These are phyloP conservation scores for Dioctria linearis DNA, from an alignment of 2,888 invertebrate species.

Conservation along the genomic window DNA sequence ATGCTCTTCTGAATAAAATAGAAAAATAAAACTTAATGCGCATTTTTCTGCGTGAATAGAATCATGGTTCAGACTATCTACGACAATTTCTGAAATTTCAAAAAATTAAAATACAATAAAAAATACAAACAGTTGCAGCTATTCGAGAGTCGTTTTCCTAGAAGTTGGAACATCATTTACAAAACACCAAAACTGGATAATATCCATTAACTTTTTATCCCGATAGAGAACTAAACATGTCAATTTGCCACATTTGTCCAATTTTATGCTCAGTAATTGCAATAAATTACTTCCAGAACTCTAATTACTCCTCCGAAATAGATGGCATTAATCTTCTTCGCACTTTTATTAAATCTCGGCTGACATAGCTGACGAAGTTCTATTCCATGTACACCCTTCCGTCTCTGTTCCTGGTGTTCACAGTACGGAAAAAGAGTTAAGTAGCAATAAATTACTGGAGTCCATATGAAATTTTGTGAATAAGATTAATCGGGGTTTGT, in stretches of 20 bases:
- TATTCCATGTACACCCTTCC: not conserved
- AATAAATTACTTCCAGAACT: constrained; percentile 49
- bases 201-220: no score
- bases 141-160: no score
- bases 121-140: no score
- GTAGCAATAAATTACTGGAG: not conserved
- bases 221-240: not conserved
- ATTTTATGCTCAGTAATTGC: constrained; percentile 44
- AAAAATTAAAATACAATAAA: no score
- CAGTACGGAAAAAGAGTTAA: constrained; percentile 15
- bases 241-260: constrained; percentile 47
- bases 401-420: not conserved
- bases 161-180: no score
- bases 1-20: no score
- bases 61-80: no score
- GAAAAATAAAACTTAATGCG: no score
- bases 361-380: not conserved
- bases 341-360: constrained; percentile 48
- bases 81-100: no score
- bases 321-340: constrained; percentile 48
- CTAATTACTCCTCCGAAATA: constrained; percentile 41
- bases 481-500: constrained; percentile 40
- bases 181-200: no score
- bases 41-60: no score
- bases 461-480: constrained; percentile 29